These are phyloP conservation scores for Moxostoma hubbsi DNA, from an alignment of 2,797 vertebrate species.

Conservation along the genomic window DNA sequence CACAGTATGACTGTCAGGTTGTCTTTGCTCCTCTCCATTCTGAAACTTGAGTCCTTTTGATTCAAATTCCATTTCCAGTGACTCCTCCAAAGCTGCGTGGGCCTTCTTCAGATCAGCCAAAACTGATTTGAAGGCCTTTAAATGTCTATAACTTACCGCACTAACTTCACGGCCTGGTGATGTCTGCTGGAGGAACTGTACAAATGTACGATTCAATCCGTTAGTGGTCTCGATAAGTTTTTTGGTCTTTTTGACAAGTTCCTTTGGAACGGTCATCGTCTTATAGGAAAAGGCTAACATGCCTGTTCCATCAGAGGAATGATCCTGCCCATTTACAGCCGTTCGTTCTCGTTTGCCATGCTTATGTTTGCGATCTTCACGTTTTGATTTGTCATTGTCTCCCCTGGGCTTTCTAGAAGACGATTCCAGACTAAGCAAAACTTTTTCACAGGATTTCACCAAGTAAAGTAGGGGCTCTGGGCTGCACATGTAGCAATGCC, in stretches of 20 bases:
- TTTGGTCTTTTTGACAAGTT: constrained; percentile 94
- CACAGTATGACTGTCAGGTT: constrained; percentile 54
- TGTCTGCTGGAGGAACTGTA: constrained; percentile 90
- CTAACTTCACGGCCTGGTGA: constrained; percentile 80
- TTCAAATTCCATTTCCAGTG: constrained; percentile 85
- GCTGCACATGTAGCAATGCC: constrained; percentile 95
- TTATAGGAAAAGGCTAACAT: constrained; percentile 89
- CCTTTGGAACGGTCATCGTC: constrained; percentile 92
- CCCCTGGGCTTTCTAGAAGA: constrained; percentile 81
- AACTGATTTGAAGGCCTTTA: constrained; percentile 96
- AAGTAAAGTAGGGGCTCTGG: constrained; percentile 91
- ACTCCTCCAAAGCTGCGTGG: constrained; percentile 87
- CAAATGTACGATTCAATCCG: constrained; percentile 91
- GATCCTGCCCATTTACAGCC: constrained; percentile 77
- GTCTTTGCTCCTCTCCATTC: constrained; percentile 79
- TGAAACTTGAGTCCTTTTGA: constrained; percentile 78
- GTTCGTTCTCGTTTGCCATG: constrained; percentile 82
- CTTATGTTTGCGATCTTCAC: constrained; percentile 76
- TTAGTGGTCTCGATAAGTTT: constrained; percentile 95
- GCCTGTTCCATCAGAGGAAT: constrained; percentile 81
- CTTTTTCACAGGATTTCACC: constrained; percentile 86
- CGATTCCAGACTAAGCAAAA: constrained; percentile 89
- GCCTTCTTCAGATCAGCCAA: constrained; percentile 90
- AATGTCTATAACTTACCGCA: constrained; percentile 84
- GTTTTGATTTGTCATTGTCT: constrained; percentile 81